Conservation (phyloP, 2,797 vertebrate species). For the Lycodopsis pacificus region DNA sequence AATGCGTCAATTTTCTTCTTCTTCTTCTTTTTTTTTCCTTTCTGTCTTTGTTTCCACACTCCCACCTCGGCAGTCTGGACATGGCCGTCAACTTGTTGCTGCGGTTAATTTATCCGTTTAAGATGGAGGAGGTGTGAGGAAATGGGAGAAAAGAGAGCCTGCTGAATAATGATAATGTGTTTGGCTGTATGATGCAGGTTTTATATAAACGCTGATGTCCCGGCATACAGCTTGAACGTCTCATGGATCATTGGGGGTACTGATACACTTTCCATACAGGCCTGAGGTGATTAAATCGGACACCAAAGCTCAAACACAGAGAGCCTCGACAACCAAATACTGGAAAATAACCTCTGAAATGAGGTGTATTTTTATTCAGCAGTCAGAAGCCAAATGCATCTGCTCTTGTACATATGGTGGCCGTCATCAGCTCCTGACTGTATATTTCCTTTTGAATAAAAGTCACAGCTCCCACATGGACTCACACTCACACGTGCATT, state of each 20-base stretch:
- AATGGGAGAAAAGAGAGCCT: constrained; percentile 43
- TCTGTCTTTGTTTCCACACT: constrained; percentile 31
- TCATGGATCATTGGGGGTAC: not conserved
- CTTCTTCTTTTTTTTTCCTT: not conserved
- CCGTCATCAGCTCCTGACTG: not conserved
- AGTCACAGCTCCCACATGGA: constrained; percentile 20
- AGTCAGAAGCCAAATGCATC: not conserved
- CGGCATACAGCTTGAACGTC: constrained; percentile 12
- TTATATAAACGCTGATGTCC: constrained; percentile 52
- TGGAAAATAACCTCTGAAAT: constrained; percentile 1
- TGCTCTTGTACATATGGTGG: not conserved
- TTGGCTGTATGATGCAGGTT: constrained; percentile 27
- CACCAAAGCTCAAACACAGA: constrained; percentile 6
- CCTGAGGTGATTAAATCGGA: constrained; percentile 44
- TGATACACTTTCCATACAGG: constrained; percentile 12
- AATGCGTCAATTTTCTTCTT: constrained; percentile 60
- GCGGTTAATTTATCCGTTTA: constrained; percentile 60
- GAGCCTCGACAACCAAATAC: not conserved
- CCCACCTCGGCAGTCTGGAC: constrained; percentile 68
- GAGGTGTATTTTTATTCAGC: constrained; percentile 6
- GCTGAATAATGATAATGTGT: constrained; percentile 47
- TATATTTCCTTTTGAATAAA: constrained; percentile 7
- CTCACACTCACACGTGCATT: not conserved
- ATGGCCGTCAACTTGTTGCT: constrained; percentile 64
- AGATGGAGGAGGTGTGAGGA: constrained; percentile 49